phyloP scores from a whole-genome alignment of 2,797 vertebrate genomes.

The Balearica regulorum region DNA sequence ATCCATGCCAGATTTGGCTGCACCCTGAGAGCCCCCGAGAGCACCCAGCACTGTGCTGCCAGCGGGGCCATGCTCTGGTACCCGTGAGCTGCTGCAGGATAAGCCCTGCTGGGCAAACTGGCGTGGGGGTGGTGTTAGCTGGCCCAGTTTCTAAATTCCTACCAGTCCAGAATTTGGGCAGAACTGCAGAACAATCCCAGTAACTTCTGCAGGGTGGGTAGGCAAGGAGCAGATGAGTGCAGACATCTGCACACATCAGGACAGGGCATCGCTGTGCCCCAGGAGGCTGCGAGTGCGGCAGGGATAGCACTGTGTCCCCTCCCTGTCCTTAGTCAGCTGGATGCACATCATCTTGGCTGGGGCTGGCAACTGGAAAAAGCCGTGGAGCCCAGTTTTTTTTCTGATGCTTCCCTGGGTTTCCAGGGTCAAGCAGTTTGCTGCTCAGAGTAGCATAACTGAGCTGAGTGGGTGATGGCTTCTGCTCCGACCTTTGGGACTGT shows the following conservation, averaged over 20 bases:
- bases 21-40: background rate
- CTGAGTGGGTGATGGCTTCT: background rate
- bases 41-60: fast-evolving
- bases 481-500: background rate
- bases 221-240: background rate
- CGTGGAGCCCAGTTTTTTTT: background rate
- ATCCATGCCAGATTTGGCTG: background rate
- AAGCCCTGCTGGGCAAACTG: background rate
- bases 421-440: background rate
- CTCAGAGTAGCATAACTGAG: background rate
- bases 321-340: background rate
- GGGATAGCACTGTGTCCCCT: background rate
- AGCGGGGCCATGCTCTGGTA: background rate
- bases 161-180: background rate
- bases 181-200: background rate
- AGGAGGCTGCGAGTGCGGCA: background rate
- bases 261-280: background rate
- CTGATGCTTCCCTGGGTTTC: background rate
- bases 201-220: background rate
- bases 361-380: background rate
- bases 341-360: background rate
- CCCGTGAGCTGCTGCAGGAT: background rate
- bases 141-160: background rate
- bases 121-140: background rate
- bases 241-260: background rate